A percentile compares a stretch with the other conserved stretches of the same genome.
phyloP scores from a whole-genome alignment of 2,113 vertebrate genomes.

The Trachemys scripta region DNA sequence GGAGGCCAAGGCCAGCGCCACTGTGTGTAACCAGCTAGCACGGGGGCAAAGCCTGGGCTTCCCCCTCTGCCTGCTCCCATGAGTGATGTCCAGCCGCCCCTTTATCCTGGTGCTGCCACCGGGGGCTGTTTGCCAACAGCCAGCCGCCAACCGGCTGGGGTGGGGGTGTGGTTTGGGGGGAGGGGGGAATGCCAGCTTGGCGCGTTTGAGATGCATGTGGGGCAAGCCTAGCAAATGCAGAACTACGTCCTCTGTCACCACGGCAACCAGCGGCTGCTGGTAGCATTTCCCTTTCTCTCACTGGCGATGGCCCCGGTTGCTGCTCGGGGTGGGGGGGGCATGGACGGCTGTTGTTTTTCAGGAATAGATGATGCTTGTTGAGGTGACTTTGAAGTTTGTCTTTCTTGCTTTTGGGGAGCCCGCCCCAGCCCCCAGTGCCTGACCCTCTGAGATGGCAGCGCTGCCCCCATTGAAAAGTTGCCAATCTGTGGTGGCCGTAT shows the following conservation, averaged over 20 bases:
- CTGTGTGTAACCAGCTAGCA: neutral
- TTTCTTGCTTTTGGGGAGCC: neutral
- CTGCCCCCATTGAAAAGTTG: neutral
- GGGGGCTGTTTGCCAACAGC: neutral
- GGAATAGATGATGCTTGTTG: neutral
- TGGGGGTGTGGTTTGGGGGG: neutral
- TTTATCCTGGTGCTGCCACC: neutral
- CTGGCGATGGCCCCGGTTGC: conserved; percentile 41
- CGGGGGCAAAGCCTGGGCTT: neutral
- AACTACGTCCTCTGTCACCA: conserved; percentile 30
- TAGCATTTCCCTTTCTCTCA: neutral
- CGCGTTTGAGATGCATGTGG: conserved; percentile 18
- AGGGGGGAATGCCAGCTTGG: neutral
- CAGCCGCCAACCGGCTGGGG: neutral
- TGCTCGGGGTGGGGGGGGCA: neutral
- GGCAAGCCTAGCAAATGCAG: neutral
- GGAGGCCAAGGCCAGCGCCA: neutral
- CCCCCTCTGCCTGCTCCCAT: neutral
- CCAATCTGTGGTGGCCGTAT: neutral
- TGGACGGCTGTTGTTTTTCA: neutral
- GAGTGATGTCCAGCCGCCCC: neutral
- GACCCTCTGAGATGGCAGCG: too few species aligned
- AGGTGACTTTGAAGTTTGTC: neutral
- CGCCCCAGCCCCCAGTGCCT: too few species aligned
- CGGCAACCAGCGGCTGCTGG: conserved; percentile 36